Base-by-base conservation (phyloP, 2,888 invertebrate genomes). In the Drosophila mulleri region DNA sequence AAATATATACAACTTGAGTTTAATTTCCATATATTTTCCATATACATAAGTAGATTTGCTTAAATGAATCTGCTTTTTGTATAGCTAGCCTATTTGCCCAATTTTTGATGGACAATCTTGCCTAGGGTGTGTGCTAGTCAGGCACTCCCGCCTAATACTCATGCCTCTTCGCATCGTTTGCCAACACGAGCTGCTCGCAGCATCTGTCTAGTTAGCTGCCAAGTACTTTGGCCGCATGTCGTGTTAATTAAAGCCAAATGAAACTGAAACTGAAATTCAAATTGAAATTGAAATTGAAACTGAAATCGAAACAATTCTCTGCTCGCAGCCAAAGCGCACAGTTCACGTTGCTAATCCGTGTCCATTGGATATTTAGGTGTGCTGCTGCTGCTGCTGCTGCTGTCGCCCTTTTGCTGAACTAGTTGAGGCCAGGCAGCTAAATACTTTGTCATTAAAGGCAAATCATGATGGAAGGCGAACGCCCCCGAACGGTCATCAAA, bases 401-500 rank as follows among this genome's bases (percentile, higher is more conserved):
- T 50, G 59, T 37, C 29, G 65, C 69, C 70, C 61, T 67, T 67
- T 71, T 67, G 63, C 52, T 53, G 37, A 23, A 32, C 44, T 52
- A 41, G 60, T 37, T 57, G 41, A 32, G 50, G 58, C 42, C 44
- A 50, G 47, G 60, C 81, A 57, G 66, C 58, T 82, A 75, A 79
- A 76, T 72, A 76, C 62, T 80, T 72, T 76, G 80, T 88, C 80
- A 82, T 88, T 88, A 82, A 85, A 70, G 61, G 66, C 64, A 76
- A 82, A 82, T 88, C 86, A 82, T 82, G 88, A 85, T 76, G 72
- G 76, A 59, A 71, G 77, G 26, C 66, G 60, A 56, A 53, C 80
- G 66, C 71, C 63, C 48, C 54, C 63, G n/a, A 69, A 58, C 65
- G 56, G 47, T 35, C 75, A 79, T 66, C 78, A 41, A 69, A 77